These are phyloP conservation scores for Brachionus angularis DNA, from an alignment of 1,140 invertebrate species.

Conservation along the genomic window DNA sequence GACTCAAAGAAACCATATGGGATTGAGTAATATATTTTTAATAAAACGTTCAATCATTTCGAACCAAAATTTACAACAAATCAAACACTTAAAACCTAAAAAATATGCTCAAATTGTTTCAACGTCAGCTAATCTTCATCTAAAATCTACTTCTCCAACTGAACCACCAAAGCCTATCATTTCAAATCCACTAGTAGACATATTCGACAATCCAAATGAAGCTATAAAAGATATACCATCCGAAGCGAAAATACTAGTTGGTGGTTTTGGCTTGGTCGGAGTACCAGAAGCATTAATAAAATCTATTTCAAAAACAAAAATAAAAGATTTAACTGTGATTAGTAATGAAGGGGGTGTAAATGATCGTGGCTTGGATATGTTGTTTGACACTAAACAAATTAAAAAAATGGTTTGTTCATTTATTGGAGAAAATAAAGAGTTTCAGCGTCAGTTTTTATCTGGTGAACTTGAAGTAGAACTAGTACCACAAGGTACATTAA, in stretches of 20 bases:
- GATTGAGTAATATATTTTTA: no score
- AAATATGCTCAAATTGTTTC: no score
- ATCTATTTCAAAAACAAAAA: constrained; percentile 70
- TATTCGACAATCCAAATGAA: constrained; percentile 61
- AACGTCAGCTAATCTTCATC: no score
- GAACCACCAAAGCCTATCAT: no score
- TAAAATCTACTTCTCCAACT: no score
- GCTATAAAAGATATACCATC: constrained; percentile 79
- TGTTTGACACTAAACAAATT: constrained; percentile 72
- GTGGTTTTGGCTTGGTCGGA: constrained; percentile 94
- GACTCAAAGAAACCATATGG: no score
- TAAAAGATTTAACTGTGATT: constrained; percentile 80
- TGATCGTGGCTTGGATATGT: constrained; percentile 84
- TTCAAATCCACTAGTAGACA: constrained; percentile 12
- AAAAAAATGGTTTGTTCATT: constrained; percentile 66
- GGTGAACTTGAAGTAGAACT: constrained; percentile 90
- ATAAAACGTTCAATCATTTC: no score
- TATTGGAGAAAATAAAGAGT: constrained; percentile 95
- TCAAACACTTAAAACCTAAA: no score
- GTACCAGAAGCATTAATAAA: constrained; percentile 95
- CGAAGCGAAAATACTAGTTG: constrained; percentile 81
- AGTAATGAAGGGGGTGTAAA: constrained; percentile 95
- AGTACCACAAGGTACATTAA: constrained; percentile 88
- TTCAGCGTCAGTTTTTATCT: constrained; percentile 83
- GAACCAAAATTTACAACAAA: no score